These are phyloP conservation scores for Hippocampus mohnikei DNA, from an alignment of 2,113 vertebrate genomes.

Conservation along the genomic window DNA sequence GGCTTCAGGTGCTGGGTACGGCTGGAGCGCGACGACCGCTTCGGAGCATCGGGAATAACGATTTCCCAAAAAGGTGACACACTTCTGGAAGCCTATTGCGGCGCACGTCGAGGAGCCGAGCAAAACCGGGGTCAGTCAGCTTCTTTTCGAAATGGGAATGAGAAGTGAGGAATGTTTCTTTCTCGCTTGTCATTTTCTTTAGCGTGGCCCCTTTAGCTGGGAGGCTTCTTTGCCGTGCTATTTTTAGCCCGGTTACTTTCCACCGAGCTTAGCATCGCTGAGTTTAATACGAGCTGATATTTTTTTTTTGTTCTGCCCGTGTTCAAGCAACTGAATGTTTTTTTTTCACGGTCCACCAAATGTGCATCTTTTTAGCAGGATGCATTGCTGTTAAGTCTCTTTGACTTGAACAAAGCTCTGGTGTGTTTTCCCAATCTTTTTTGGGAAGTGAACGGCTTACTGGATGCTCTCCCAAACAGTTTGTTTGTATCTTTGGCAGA, in stretches of 20 bases:
- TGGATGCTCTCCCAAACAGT: background rate
- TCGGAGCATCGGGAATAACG: no score
- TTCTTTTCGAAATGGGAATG: background rate
- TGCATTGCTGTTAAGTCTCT: background rate
- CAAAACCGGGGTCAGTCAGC: no score
- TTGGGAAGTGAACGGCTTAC: background rate
- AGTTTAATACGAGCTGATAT: slow-evolving; percentile 22
- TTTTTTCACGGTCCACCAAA: background rate
- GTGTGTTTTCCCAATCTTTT: background rate
- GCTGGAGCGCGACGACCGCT: no score
- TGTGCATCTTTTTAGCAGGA: background rate
- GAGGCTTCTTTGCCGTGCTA: slow-evolving; percentile 43
- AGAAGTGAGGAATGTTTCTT: background rate
- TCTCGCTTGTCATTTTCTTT: slow-evolving; percentile 3
- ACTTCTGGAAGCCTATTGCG: no score
- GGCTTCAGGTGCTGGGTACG: background rate
- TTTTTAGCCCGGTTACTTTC: slow-evolving; percentile 53
- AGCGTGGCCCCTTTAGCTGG: slow-evolving; percentile 33
- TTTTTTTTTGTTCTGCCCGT: background rate
- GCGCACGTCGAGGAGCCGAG: no score
- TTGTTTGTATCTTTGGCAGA: background rate
- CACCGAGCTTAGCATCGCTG: slow-evolving; percentile 11
- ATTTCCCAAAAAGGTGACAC: no score
- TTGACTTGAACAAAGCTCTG: background rate
- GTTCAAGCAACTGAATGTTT: slow-evolving; percentile 6